phyloP scores from a whole-genome alignment of 2,797 vertebrate species.

The Sebastes itinus region DNA sequence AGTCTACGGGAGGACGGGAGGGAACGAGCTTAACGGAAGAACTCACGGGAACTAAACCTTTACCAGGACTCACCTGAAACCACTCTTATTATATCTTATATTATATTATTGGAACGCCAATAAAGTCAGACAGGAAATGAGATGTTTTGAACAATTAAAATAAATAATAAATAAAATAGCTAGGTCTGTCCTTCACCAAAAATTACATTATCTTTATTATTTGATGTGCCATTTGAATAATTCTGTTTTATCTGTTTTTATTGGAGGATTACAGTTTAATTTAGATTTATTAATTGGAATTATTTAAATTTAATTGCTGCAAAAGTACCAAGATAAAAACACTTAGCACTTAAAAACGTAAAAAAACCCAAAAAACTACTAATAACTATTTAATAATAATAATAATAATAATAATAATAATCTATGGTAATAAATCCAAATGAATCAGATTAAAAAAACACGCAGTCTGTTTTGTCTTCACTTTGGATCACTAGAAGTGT shows the following conservation, averaged over 20 bases:
- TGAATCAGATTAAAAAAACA: background rate
- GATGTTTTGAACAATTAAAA: no score
- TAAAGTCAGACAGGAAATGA: no score
- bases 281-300: background rate
- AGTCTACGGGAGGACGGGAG: slow-evolving; percentile 78
- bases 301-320: background rate
- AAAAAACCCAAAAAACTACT: background rate
- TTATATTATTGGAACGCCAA: no score
- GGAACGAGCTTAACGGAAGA: background rate
- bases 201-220: background rate
- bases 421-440: background rate
- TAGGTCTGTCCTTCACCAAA: no score
- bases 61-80: no score
- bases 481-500: no score
- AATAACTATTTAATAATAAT: background rate
- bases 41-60: no score
- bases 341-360: background rate
- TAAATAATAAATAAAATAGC: no score
- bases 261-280: background rate
- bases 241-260: background rate
- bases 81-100: no score
- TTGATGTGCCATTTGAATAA: background rate
- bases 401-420: background rate
- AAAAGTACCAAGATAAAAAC: background rate
- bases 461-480: no score